Evolutionary conservation across 2,888 invertebrate genomes (phyloP).

Genomic region (Andrena haemorrhoa): DNA sequence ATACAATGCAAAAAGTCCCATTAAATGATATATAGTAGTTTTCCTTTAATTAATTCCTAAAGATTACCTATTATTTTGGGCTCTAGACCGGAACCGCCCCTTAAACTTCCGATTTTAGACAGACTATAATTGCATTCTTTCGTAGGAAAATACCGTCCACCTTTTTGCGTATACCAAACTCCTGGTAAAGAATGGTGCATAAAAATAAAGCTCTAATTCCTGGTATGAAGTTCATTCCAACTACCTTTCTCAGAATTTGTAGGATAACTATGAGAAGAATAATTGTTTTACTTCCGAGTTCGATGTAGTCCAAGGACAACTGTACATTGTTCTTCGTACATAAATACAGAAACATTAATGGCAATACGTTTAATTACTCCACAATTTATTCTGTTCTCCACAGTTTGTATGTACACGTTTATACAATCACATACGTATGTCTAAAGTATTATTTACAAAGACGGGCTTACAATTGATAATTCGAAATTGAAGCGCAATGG

Average conservation of each 20-base stretch:
- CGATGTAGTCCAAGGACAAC: conserved; percentile 52
- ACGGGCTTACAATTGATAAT: background rate
- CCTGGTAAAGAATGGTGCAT: conserved; percentile 54
- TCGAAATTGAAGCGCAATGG: background rate
- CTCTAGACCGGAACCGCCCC: too few species aligned
- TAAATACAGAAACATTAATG: conserved; percentile 58
- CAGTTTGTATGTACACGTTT: conserved; percentile 6
- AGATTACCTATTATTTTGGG: too few species aligned
- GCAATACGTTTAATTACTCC: conserved; percentile 32
- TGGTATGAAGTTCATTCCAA: conserved; percentile 43
- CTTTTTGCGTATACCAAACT: conserved; percentile 57
- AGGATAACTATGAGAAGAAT: conserved; percentile 42
- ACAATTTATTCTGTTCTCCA: conserved; percentile 6
- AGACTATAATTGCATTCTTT: conserved; percentile 58
- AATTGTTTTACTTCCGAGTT: conserved; percentile 59
- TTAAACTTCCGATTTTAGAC: conserved; percentile 52
- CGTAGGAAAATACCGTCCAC: conserved; percentile 77
- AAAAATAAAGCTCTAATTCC: conserved; percentile 47
- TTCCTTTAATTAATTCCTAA: too few species aligned
- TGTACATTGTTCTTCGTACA: conserved; percentile 58
- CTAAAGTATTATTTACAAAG: conserved; percentile 2
- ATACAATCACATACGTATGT: background rate
- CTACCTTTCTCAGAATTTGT: conserved; percentile 38
- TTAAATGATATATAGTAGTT: too few species aligned
- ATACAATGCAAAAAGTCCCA: too few species aligned